Evolutionary conservation across 2,797 vertebrate species (phyloP), one percentile per base, ranked within the genome.

Genomic region (Lemur catta): DNA sequence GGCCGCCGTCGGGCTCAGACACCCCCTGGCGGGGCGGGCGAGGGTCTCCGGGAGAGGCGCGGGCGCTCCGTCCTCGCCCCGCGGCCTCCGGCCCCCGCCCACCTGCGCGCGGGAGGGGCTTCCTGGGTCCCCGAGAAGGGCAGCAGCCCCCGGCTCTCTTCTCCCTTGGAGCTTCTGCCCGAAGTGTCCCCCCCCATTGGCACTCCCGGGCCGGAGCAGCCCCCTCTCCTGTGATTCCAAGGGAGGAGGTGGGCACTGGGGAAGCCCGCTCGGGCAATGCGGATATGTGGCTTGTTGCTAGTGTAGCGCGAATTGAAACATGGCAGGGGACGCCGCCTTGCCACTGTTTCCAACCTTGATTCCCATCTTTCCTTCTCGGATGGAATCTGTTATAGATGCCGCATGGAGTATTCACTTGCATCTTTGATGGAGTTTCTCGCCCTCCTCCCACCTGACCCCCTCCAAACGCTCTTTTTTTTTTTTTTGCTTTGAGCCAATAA

Each of bases 11-110:
- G 69, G 57, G 93, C 91, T 74, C 92, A 33, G 33, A 84, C 79
- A 86, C 97, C 91, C 96, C 91, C 94, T 71, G 94, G 95, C 91
- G 96, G 96, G 80, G 35, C 59, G 24, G 69, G 15, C 41, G 52
- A 84, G 41, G 76, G 55, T n/a, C 61, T 75, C 81, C 10, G 72
- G 61, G 30, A 26, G 61, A n/a, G 71, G 50, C 84, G 0, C 26
- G 30, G 38, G 75, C 1, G 5, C 43, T 20, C 43, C 3, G 7
- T 41, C 46, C 46, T 35, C 7, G 41, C 50, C 43, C 50, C 0
- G 81, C 91, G 10, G 69, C 86, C 67, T 11, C 1, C 6, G 43
- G 38, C 84, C 43, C 75, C 86, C 48, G 79, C 81, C 91, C 85
- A 59, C 87, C 89, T 87, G 80, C 90, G 28, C 61, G 94, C 88